Evolutionary conservation across 64 coral and sea anemone species (phyloP).

Genomic region (Platygyra sinensis): DNA sequence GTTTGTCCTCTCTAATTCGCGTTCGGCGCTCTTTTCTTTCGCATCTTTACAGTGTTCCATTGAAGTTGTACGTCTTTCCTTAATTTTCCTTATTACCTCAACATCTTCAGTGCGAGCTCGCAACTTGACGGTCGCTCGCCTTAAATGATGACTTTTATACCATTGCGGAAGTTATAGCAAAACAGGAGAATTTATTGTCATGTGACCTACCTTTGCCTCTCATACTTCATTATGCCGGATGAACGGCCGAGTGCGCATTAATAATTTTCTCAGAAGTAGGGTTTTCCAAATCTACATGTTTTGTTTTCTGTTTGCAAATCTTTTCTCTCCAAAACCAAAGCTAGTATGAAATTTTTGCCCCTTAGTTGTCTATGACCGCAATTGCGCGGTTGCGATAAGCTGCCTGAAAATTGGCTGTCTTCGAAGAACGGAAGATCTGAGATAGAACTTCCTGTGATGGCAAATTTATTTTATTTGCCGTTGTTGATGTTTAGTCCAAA

Average conservation of each 20-base stretch:
- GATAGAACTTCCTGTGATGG: not conserved
- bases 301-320: no score
- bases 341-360: no score
- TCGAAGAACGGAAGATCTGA: not conserved
- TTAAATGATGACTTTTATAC: not conserved
- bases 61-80: not conserved
- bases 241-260: no score
- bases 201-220: not conserved
- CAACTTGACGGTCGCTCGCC: not conserved
- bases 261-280: no score
- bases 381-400: no score
- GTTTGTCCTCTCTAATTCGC: constrained; percentile 34
- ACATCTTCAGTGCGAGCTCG: not conserved
- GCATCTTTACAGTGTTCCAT: constrained; percentile 12
- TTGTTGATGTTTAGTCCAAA: not conserved
- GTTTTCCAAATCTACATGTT: no score
- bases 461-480: not conserved
- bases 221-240: not conserved
- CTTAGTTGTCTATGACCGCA: no score
- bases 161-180: not conserved
- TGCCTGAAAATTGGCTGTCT: no score
- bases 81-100: not conserved
- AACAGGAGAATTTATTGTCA: not conserved
- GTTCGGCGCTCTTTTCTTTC: constrained; percentile 9
- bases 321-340: no score